phyloP scores from a whole-genome alignment of 1,140 invertebrate genomes.

The Lordiphosa collinella region DNA sequence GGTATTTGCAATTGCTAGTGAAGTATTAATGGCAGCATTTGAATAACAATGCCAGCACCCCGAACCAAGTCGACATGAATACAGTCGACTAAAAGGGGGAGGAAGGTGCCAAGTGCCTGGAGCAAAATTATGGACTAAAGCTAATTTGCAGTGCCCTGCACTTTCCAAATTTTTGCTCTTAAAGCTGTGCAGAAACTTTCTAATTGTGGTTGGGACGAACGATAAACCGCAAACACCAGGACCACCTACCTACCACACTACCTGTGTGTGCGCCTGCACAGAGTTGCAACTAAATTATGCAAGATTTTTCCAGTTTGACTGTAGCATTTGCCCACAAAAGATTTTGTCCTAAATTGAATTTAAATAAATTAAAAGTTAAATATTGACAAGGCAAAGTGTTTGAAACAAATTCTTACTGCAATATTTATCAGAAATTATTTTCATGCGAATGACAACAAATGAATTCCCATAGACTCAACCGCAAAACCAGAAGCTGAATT shows the following conservation, averaged over 20 bases:
- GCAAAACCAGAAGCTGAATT: too few species aligned
- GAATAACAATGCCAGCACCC: constrained; percentile 62
- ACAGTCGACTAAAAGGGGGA: too few species aligned
- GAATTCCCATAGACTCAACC: too few species aligned
- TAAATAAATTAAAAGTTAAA: constrained; percentile 66
- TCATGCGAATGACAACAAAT: too few species aligned
- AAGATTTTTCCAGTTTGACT: constrained; percentile 35
- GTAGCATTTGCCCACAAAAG: background rate
- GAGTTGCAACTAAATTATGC: constrained; percentile 60
- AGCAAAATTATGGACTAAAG: constrained; percentile 3
- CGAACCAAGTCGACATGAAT: background rate
- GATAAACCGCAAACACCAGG: constrained; percentile 26
- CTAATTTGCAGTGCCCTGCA: constrained; percentile 4
- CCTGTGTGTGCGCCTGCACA: constrained; percentile 15
- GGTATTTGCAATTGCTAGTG: constrained; percentile 60
- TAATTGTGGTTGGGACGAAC: constrained; percentile 38
- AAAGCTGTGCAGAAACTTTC: constrained; percentile 17
- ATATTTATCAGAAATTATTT: too few species aligned
- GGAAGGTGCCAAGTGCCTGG: background rate
- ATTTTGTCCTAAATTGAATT: constrained; percentile 40
- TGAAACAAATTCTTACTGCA: too few species aligned
- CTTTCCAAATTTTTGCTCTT: too few species aligned
- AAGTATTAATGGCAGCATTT: constrained; percentile 75
- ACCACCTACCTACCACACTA: background rate
- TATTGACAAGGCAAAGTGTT: constrained; percentile 31